Evolutionary conservation across 30 jellyfish, hydroid and myxozoan genomes (phyloP).

Genomic region (Chironex yamaguchii): DNA sequence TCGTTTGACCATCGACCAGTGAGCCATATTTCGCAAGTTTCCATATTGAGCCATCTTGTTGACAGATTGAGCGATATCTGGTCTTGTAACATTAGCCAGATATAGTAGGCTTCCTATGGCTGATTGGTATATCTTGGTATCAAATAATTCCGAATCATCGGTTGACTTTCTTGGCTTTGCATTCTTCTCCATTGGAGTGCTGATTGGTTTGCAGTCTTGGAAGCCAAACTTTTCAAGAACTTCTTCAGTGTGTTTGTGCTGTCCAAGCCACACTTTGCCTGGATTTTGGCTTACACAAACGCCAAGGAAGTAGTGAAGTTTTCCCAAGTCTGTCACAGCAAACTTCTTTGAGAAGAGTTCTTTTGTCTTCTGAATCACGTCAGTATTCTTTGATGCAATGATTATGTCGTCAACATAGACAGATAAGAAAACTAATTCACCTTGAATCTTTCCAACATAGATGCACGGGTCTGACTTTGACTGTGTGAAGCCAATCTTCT

Average conservation of each 20-base stretch:
- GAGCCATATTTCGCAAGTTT: constrained; percentile 31
- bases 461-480: constrained; percentile 38
- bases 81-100: constrained; percentile 43
- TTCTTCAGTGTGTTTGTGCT: not conserved
- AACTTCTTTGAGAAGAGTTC: constrained; percentile 11
- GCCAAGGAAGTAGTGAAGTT: constrained; percentile 54
- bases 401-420: constrained; percentile 70
- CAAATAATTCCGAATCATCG: not conserved
- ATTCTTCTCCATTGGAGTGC: constrained; percentile 35
- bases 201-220: constrained; percentile 39
- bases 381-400: constrained; percentile 28
- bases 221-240: constrained; percentile 30
- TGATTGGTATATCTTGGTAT: constrained; percentile 48
- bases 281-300: constrained; percentile 8
- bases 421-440: constrained; percentile 28
- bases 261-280: constrained; percentile 35
- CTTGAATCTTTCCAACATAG: not conserved
- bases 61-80: constrained; percentile 71
- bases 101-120: constrained; percentile 64
- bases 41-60: constrained; percentile 33
- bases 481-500: constrained; percentile 3
- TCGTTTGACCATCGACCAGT: constrained; percentile 72
- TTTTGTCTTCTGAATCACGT: not conserved
- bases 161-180: constrained; percentile 20
- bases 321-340: constrained; percentile 61